Evolutionary conservation across 2,888 invertebrate genomes (phyloP).

Genomic region (Andrena haemorrhoa): DNA sequence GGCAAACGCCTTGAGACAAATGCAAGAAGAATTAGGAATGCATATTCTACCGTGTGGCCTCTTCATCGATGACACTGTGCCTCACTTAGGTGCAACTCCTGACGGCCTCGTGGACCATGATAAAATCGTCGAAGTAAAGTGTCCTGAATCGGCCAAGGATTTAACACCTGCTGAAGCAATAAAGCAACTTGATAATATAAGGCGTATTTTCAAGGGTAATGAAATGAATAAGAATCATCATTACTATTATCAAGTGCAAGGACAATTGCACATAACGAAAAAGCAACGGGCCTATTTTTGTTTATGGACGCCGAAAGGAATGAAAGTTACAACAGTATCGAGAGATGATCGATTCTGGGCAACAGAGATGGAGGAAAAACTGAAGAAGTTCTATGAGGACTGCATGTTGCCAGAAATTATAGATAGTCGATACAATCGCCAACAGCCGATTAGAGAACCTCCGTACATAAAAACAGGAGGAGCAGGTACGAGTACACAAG

Average conservation of each 20-base stretch:
- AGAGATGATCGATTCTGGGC: constrained; percentile 10
- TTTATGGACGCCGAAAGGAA: constrained; percentile 9
- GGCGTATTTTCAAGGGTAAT: background rate
- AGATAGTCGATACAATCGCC: background rate
- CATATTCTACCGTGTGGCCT: too few relatives aligned
- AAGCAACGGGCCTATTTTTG: background rate
- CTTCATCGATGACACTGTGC: too few relatives aligned
- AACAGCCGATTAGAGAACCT: background rate
- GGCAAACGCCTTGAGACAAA: too few relatives aligned
- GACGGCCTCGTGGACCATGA: constrained; percentile 2
- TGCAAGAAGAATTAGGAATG: too few relatives aligned
- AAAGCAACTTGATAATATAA: background rate
- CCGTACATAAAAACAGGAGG: too few relatives aligned
- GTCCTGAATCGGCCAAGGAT: background rate
- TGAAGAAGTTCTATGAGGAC: background rate
- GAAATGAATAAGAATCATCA: background rate
- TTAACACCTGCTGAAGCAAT: constrained; percentile 8
- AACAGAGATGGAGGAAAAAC: constrained; percentile 1
- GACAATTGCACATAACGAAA: background rate
- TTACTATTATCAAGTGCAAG: background rate
- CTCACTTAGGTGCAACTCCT: constrained; percentile 4
- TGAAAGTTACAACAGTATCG: constrained; percentile 4
- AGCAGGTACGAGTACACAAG: too few relatives aligned
- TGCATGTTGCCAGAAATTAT: background rate
- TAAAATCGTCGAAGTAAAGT: constrained; percentile 14